Base-by-base conservation (phyloP, 2,888 invertebrate genomes). In the Drosophila buzzatii region DNA sequence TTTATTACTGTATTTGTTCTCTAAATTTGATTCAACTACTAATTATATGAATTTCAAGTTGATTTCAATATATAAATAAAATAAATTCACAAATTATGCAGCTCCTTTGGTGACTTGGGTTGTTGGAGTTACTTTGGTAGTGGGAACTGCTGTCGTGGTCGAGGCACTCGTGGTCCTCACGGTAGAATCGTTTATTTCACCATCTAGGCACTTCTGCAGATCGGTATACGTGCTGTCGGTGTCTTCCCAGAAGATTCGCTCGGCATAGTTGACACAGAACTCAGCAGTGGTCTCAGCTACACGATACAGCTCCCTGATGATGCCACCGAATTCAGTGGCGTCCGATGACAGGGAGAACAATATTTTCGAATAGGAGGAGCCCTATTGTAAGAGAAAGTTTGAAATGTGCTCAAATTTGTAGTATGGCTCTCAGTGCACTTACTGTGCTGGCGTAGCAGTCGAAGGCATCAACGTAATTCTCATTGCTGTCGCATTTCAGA, bases 391-490 rank as follows among this genome's bases (percentile, higher is more conserved):
- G 6, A 44, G 5, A 4, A 23, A 39, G 6, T 8, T 10, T 12
- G 12, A 20, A 33, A 35, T 41, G 8, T 16, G 23, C 1, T 10
- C 8, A 3, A 12, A 6, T 18, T 3, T 9, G 1, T 4, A 2
- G 8, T 41, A 7, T 12, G 27, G 2, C 4, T 7, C 8, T 20
- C 16, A 0, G 33, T 6, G 1, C 20, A 67, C 76, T 76, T 65
- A 79, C 79, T 1, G 51, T 37, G 16, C 10, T 39, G 23, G 42
- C 68, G 16, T 69, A 73, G 12, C 79, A 76, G 0, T 73, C 56
- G 16, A 80, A 79, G 37, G 59, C 64, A 3, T 69, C 47, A 1
- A 42, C 5, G 8, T 69, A 39, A 6, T 3, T 35, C 2, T 0
- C 12, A 7, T 14, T 14, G 2, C 0, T 4, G 8, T 63, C 57